These are phyloP conservation scores for Ricordea florida DNA, from an alignment of 92 coral and sea anemone genomes.

Conservation along the genomic window DNA sequence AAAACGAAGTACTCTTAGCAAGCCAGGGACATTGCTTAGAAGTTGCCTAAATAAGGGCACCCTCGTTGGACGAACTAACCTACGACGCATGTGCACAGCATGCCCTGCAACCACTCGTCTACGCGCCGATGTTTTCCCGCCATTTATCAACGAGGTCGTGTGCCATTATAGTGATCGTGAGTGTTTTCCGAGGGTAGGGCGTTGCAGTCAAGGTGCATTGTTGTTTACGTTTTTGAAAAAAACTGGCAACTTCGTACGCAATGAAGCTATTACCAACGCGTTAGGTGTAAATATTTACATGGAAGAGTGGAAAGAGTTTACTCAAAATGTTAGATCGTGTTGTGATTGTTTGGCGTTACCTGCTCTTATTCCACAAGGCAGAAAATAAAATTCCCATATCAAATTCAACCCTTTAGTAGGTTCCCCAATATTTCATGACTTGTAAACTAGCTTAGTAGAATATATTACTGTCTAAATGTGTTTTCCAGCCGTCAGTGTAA, in stretches of 20 bases:
- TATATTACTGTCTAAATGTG: too few species aligned
- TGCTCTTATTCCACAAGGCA: too few species aligned
- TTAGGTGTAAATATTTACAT: background rate
- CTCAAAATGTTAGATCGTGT: constrained; percentile 36
- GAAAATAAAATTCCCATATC: too few species aligned
- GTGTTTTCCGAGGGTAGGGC: background rate
- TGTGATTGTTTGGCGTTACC: constrained; percentile 33
- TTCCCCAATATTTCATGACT: too few species aligned
- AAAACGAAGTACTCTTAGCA: too few species aligned
- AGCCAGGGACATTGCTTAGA: background rate
- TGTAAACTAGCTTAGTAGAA: too few species aligned
- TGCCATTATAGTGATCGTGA: background rate
- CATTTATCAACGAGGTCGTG: constrained; percentile 16
- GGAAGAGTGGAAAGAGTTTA: constrained; percentile 25
- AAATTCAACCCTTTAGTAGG: too few species aligned
- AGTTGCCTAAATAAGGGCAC: background rate
- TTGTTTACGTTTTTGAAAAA: background rate
- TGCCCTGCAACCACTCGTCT: background rate
- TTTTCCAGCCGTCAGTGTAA: too few species aligned
- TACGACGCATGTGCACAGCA: background rate
- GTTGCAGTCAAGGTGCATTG: background rate
- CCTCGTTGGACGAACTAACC: background rate
- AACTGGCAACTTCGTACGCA: constrained; percentile 1
- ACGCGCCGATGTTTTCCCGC: background rate
- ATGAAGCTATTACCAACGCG: background rate